phyloP scores from a whole-genome alignment of 2,113 vertebrate species.

The Nannobrachium achirus region DNA sequence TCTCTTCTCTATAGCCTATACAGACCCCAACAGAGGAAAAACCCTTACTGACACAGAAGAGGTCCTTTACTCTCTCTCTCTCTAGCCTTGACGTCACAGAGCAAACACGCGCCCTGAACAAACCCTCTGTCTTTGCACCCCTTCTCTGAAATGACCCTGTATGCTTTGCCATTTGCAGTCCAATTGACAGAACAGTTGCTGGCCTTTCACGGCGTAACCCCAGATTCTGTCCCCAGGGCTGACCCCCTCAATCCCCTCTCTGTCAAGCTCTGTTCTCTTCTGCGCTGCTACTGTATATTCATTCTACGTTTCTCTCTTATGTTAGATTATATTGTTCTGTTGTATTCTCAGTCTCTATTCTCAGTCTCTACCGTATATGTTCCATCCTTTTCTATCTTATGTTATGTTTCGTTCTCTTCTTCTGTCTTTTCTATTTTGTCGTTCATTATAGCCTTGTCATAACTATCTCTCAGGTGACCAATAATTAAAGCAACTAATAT shows the following conservation, averaged over 20 bases:
- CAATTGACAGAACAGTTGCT: slow-evolving; percentile 33
- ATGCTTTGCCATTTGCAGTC: slow-evolving; percentile 29
- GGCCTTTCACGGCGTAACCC: slow-evolving; percentile 39
- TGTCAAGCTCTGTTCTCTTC: slow-evolving; percentile 34
- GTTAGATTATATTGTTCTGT: too few relatives aligned
- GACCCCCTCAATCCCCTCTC: slow-evolving; percentile 43
- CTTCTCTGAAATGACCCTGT: slow-evolving; percentile 57
- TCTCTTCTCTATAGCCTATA: slow-evolving; percentile 18
- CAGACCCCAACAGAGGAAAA: slow-evolving; percentile 35
- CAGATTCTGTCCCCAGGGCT: slow-evolving; percentile 24
- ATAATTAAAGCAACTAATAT: slow-evolving; percentile 44
- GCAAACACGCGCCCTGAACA: slow-evolving; percentile 40
- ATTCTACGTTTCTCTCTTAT: too few relatives aligned
- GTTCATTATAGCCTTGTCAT: slow-evolving; percentile 37
- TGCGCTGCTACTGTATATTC: too few relatives aligned
- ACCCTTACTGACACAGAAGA: not conserved
- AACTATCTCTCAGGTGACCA: slow-evolving; percentile 36
- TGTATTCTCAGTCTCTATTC: too few relatives aligned
- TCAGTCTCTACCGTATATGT: too few relatives aligned
- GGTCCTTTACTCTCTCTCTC: slow-evolving; percentile 42
- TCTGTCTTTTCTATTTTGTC: not conserved
- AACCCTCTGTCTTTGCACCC: slow-evolving; percentile 50
- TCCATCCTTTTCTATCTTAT: too few relatives aligned
- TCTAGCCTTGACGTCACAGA: slow-evolving; percentile 53
- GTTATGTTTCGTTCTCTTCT: too few relatives aligned